Evolutionary conservation across 2,797 vertebrate genomes (phyloP), one percentile per base, ranked within the genome.

Genomic region (Austrolebias charrua): DNA sequence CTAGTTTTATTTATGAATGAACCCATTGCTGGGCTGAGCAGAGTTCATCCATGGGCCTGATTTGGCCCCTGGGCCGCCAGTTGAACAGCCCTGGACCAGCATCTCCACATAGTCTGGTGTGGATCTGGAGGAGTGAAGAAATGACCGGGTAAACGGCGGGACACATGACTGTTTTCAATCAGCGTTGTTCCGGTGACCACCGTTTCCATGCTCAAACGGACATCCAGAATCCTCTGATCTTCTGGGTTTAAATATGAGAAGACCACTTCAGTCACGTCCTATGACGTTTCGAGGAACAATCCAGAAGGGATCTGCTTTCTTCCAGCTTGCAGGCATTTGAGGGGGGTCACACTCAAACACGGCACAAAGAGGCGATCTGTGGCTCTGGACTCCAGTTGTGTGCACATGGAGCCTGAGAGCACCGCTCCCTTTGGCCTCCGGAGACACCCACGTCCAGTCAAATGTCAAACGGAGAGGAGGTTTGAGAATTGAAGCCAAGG

Each of bases 391-490:
- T 82, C 80, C 74, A 87, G 89, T 78, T 77, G 82, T 78, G 73
- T 69, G 73, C 85, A 86, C 84, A 76, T 86, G 86, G 62, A 73
- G 63, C 52, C 64, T 46, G 70, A 70, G 70, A 83, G 78, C 42
- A 6, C 3, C 42, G 38, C 69, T 75, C 62, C 75, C 83, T 42
- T 35, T 74, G 19, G 76, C 78, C 72, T 72, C 24, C 24, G 3
- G 24, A 83, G 63, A 63, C 77, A 19, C 78, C 80, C 85, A 82
- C 78, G 55, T 80, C 64, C 62, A 66, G 69, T 69, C 72, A 89
- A 91, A 92, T 90, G 92, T 90, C 90, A 90, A 60, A 20, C 69
- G 16, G 66, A 68, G 72, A 75, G 65, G 80, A 81, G 65, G 69
- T 69, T 38, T 55, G 43, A 53, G 72, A 62, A 52, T 9, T 12